Evolutionary conservation across 2,113 vertebrate genomes (phyloP).

Genomic region (Mixornis gularis): DNA sequence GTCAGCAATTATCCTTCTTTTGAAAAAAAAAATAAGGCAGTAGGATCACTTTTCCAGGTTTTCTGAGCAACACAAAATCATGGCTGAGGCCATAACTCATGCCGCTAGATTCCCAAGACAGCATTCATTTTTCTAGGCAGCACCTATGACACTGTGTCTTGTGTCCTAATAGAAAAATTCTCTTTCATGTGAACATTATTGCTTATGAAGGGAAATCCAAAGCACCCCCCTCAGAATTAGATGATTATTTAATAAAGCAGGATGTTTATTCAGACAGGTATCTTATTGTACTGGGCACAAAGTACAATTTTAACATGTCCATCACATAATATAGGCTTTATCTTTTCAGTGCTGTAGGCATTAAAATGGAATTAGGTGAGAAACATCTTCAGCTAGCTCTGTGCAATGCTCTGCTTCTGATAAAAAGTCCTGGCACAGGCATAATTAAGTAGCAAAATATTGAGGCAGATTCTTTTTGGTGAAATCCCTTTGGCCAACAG

Average conservation of each 20-base stretch:
- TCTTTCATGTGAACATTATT: neutral
- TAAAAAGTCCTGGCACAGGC: neutral
- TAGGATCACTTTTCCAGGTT: neutral
- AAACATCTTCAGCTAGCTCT: neutral
- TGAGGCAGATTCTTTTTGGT: neutral
- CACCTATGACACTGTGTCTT: neutral
- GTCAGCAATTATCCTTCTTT: neutral
- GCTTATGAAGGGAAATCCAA: neutral
- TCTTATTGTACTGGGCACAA: neutral
- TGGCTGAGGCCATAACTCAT: neutral
- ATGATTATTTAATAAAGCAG: neutral
- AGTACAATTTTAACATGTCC: neutral
- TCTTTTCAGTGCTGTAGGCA: neutral
- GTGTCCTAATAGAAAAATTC: neutral
- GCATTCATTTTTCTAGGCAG: neutral
- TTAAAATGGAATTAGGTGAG: neutral
- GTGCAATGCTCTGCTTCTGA: neutral
- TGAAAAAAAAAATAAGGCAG: neutral
- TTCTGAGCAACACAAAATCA: neutral
- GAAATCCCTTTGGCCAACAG: neutral
- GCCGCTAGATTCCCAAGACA: neutral
- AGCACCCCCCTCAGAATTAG: neutral
- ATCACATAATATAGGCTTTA: neutral
- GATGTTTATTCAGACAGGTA: neutral
- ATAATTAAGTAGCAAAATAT: neutral